Evolutionary conservation across 2,888 invertebrate species (phyloP), one percentile per base, ranked within the genome.

Genomic region (Anagyrus pseudococci): DNA sequence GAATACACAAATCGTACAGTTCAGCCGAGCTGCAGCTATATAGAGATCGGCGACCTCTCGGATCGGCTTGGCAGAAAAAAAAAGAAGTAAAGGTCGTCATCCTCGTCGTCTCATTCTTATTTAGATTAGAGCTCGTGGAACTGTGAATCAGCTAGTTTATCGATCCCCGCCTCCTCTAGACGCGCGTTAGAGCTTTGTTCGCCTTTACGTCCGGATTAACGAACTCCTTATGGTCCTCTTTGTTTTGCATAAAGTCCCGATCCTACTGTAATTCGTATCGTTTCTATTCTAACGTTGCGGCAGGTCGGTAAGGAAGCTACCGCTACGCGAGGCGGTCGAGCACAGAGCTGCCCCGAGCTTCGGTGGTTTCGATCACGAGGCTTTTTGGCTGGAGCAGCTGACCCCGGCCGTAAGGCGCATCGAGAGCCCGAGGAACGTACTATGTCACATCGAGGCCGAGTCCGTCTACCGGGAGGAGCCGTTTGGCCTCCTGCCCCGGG

Each of bases 281-380:
- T n/a, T n/a, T n/a, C n/a, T n/a, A n/a, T n/a, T n/a, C n/a, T 19
- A 17, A 20, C 20, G 20, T 29, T 4, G 1, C 19, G 22, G 48
- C 55, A 22, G 23, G 15, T 25, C 40, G 13, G 20, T 13, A 19
- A 55, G 15, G 25, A 73, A 88, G 62, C 68, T 88, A 55, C 90
- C 90, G 1, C 77, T 91, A 46, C 83, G 91, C 71, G 90, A 90
- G 75, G 88, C 91, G 0, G 90, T 91, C 0, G 90, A 91, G 76
- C 75, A 75, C 67, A 72, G 80, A 13, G 73, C 73, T n/a, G 72
- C 79, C 6, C 80, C 80, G 3, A 76, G 75, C 33, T 68, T 72
- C 49, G 70, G 73, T 22, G 72, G 74, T 13, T 57, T 75, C 33
- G 75, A 75, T 55, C 75, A 79, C 43, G 76, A 76, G 23, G 41